A percentile compares a stretch with the other conserved stretches of the same genome.
Conservation (phyloP, 2,797 vertebrate species). For the Sebastes hopkinsi region DNA sequence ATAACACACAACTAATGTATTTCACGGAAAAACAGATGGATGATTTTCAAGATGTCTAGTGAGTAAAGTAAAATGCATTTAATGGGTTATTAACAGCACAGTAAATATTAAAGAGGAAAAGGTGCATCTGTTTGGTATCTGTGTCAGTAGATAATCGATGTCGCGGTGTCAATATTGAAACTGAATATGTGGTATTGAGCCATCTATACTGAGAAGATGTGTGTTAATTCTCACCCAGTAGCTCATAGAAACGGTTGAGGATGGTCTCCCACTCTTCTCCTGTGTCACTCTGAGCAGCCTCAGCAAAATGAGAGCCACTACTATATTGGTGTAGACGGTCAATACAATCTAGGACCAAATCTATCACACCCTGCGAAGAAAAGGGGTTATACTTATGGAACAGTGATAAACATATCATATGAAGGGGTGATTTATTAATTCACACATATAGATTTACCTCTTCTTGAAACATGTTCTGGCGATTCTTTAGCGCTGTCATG, state of each 20-base stretch:
- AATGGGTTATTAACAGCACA: background rate
- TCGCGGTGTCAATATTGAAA: background rate
- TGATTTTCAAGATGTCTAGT: background rate
- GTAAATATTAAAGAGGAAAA: background rate
- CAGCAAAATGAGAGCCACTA: slow-evolving; percentile 86
- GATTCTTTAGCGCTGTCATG: slow-evolving; percentile 86
- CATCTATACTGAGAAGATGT: background rate
- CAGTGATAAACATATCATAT: background rate
- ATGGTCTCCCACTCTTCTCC: slow-evolving; percentile 89
- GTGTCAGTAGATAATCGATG: background rate
- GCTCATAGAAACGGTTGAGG: slow-evolving; percentile 89
- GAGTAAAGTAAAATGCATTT: background rate
- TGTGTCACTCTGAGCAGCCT: slow-evolving; percentile 83
- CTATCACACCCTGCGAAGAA: slow-evolving; percentile 88
- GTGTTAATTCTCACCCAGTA: slow-evolving; percentile 86
- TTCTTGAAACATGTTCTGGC: slow-evolving; percentile 95
- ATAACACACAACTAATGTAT: background rate
- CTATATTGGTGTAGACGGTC: slow-evolving; percentile 90
- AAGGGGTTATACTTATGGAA: background rate
- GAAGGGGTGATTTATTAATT: background rate
- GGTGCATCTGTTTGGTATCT: background rate
- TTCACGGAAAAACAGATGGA: background rate
- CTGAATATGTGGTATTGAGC: background rate
- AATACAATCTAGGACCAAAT: slow-evolving; percentile 91
- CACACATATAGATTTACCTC: slow-evolving; percentile 82